Conservation (phyloP, 2,113 vertebrate species). For the Cathartes aura region DNA sequence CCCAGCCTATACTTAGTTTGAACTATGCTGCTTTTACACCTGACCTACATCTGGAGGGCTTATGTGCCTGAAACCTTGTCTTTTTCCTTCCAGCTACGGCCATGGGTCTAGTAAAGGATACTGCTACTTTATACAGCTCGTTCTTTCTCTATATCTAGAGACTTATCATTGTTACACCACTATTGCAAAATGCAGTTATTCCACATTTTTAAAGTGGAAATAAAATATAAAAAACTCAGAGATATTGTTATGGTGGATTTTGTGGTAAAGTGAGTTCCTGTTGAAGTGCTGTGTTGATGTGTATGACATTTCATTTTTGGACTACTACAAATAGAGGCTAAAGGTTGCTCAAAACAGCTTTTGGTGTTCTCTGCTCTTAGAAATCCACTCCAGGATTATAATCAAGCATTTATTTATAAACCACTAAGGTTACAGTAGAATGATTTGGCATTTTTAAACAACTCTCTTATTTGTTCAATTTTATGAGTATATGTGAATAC, state of each 20-base stretch:
- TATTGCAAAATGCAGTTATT: not conserved
- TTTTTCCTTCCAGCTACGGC: not conserved
- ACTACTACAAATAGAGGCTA: not conserved
- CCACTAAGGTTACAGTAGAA: not conserved
- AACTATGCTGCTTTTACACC: not conserved
- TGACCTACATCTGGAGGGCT: not conserved
- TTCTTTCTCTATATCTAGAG: not conserved
- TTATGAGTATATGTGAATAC: not conserved
- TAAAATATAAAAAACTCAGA: not conserved
- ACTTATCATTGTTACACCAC: not conserved
- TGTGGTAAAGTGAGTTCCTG: not conserved
- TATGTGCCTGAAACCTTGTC: not conserved
- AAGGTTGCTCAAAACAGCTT: not conserved
- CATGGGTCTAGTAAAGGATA: not conserved
- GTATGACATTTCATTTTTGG: not conserved
- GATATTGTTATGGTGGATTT: not conserved
- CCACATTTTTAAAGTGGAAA: not conserved
- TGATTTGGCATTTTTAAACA: not conserved
- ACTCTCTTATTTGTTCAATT: slow-evolving; percentile 2
- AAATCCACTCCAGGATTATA: slow-evolving; percentile 1
- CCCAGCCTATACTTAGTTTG: not conserved
- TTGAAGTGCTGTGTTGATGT: not conserved
- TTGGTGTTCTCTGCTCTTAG: not conserved
- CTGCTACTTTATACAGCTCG: not conserved
- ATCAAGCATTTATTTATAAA: slow-evolving; percentile 28